Evolutionary conservation across 1,140 invertebrate species (phyloP).

Genomic region (Formica exsecta): DNA sequence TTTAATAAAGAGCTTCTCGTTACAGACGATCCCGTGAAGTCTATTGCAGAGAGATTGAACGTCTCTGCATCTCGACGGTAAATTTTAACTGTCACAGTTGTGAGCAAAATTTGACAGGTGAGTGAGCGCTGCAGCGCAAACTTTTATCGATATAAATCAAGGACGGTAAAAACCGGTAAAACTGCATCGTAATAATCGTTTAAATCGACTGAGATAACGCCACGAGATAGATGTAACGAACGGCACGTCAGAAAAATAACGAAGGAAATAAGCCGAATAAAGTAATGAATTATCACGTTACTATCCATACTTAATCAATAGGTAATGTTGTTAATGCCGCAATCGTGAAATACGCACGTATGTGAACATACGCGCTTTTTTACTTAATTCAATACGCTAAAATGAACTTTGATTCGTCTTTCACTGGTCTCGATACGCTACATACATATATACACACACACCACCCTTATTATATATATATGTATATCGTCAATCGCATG

Average conservation of each 20-base stretch:
- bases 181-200: constrained; percentile 28
- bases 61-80: constrained; percentile 70
- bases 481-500: background rate
- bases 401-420: background rate
- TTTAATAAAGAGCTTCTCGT: constrained; percentile 72
- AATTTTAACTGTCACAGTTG: constrained; percentile 69
- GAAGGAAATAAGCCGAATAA: constrained; percentile 19
- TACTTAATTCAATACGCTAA: no score
- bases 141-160: constrained; percentile 66
- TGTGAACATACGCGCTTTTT: background rate
- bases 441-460: no score
- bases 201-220: constrained; percentile 45
- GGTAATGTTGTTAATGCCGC: background rate
- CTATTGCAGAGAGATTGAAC: constrained; percentile 67
- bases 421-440: no score
- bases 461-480: background rate
- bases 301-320: background rate
- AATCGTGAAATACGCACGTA: background rate
- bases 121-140: constrained; percentile 63
- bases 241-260: background rate
- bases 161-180: constrained; percentile 57
- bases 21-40: constrained; percentile 65
- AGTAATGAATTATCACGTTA: constrained; percentile 13
- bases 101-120: constrained; percentile 74
- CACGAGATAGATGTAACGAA: constrained; percentile 35